Evolutionary conservation across 2,113 vertebrate species (phyloP), one percentile per base, ranked within the genome.

Genomic region (Hippolais icterina): DNA sequence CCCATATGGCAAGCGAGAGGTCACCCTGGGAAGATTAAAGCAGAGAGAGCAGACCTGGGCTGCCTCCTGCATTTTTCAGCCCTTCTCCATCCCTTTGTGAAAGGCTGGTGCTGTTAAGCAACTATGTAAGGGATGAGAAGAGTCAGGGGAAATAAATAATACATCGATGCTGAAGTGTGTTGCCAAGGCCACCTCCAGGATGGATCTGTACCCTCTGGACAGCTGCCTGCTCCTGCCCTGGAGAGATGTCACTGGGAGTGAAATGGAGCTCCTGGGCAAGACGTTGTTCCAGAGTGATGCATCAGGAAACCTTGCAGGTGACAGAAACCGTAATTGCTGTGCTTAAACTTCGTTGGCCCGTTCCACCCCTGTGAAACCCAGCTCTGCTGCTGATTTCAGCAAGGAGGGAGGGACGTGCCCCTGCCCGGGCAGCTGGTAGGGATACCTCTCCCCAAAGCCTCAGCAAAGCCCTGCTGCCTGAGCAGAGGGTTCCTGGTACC

Each of bases 241-340:
- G 53, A 41, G 57, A 91, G 52, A 60, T 72, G 89, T 86, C 88
- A 82, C 68, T 10, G 20, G 31, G 90, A 92, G 76, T 25, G 68
- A 94, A 94, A 92, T 44, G 65, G 65, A 94, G 92, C 77, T 97
- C 68, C 90, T 71, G 76, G 85, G 83, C 60, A 52, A 83, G 71
- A 88, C 1, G 3, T 5, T 79, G 70, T 7, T 84, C 86, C 89
- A 59, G 75, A 59, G 82, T 66, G 85, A 96, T 90, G 85, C 83
- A 90, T 80, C 14, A 4, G 82, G 47, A 79, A 90, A 54, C 94
- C 93, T 92, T 88, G 94, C 13, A 16, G 92, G 87, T 88, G 93
- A 90, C 92, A 96, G 90, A 78, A 96, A 68, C 85, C 37, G 50
- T 92, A 94, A 92, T 88, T 92, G 94, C 90, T 60, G 92, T 53